Base-by-base conservation (phyloP, 2,113 vertebrate species). In the Entomyzon cyanotis region DNA sequence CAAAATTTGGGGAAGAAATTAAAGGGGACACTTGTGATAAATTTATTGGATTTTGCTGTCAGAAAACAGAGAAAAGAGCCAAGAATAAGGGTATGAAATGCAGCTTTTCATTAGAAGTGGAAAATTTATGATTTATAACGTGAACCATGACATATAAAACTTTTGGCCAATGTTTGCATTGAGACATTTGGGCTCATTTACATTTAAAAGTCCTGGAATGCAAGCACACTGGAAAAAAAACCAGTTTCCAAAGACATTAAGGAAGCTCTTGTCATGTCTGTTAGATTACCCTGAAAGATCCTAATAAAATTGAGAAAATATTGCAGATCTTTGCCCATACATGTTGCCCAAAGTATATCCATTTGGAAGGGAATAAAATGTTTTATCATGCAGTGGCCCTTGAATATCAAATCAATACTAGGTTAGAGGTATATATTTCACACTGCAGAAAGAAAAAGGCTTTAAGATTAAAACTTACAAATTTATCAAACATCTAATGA, bases 401-500 rank as follows among this genome's bases (percentile, higher is more conserved):
- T 87, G 37, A 84, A 83, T 24, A 85, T 18, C 25, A 83, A 87
- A 39, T 60, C 75, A 69, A 27, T 58, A 76, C 9, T 49, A 67
- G 14, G 22, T 17, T 73, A 56, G 47, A 37, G 12, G 11, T 46
- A 62, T 55, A 42, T 55, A 58, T 62, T 89, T 41, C 39, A 70
- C 19, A 84, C 3, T 35, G 33, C 35, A 73, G 30, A 74, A 14
- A 47, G 11, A 87, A 75, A 60, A 56, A 65, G 17, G 2, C 6
- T 83, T 70, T 87, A 69, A 67, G 89, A 82, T 35, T 55, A 67
- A 83, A 80, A 70, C 19, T 64, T 41, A 44, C 42, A 75, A 49
- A 62, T 96, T 95, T 96, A 80, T 94, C 52, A 80, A 91, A 7
- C 22, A 87, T 94, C 59, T 93, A 89, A 85, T 90, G 49, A 76